Evolutionary conservation across 1,140 invertebrate species (phyloP).

Genomic region (Wasmannia auropunctata): DNA sequence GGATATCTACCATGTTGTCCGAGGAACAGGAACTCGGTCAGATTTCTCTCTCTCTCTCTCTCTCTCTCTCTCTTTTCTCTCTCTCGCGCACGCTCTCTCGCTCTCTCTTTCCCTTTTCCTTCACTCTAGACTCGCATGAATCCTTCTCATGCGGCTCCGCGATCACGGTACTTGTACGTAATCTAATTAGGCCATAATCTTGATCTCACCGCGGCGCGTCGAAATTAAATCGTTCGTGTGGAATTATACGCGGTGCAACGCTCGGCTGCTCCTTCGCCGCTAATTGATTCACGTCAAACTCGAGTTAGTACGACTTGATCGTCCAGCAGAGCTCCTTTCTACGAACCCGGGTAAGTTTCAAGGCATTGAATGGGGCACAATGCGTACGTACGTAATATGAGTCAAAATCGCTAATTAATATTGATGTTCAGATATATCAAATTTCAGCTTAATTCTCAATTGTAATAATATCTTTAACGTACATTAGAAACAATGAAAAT

Average conservation of each 20-base stretch:
- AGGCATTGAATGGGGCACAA: not conserved
- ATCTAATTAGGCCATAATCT: conserved; percentile 56
- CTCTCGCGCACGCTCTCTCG: too few species aligned
- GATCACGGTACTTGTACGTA: conserved; percentile 5
- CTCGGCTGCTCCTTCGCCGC: conserved; percentile 34
- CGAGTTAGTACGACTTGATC: conserved; percentile 25
- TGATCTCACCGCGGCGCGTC: conserved; percentile 28
- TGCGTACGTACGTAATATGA: not conserved
- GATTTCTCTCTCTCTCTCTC: not conserved
- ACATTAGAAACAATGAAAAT: not conserved
- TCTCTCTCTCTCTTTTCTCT: not conserved
- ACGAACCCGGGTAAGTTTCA: not conserved
- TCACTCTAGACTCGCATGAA: not conserved
- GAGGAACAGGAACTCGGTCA: conserved; percentile 12
- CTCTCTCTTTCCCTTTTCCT: not conserved
- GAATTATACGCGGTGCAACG: conserved; percentile 42
- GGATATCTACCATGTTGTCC: not conserved
- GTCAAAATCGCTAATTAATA: not conserved
- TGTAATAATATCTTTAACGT: not conserved
- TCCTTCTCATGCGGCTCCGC: conserved; percentile 1
- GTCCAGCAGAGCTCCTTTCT: conserved; percentile 18
- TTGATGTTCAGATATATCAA: not conserved
- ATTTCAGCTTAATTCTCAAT: not conserved
- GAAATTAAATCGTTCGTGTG: conserved; percentile 55
- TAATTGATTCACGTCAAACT: conserved; percentile 54